Conservation (phyloP, 2,888 invertebrate species). For the Chymomyza amoena region DNA sequence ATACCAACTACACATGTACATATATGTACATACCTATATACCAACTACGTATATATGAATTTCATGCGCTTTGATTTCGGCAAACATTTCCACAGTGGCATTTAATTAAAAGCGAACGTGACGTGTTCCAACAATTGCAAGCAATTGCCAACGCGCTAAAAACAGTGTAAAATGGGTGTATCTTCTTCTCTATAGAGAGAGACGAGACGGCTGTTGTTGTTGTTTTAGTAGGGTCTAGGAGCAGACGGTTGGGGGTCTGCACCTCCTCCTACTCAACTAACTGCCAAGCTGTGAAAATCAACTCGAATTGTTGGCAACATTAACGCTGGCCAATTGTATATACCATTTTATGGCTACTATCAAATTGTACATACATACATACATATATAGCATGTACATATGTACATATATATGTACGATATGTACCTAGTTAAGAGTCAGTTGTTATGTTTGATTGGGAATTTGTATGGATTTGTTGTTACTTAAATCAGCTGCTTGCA, state of each 20-base stretch:
- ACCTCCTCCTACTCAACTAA: not conserved
- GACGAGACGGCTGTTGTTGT: too few species aligned
- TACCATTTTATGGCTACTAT: too few species aligned
- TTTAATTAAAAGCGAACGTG: conserved; percentile 66
- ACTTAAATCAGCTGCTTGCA: not conserved
- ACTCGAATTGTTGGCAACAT: conserved; percentile 8
- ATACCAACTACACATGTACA: too few species aligned
- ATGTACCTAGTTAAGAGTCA: not conserved
- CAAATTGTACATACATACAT: too few species aligned
- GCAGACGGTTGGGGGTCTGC: too few species aligned
- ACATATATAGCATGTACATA: too few species aligned
- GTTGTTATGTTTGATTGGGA: not conserved
- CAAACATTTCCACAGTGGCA: conserved; percentile 39
- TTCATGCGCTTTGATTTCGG: not conserved
- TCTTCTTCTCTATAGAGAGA: too few species aligned
- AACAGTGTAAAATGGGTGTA: not conserved
- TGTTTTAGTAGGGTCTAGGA: not conserved
- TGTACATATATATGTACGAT: too few species aligned
- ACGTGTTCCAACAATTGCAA: conserved; percentile 40
- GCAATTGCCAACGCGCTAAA: conserved; percentile 20
- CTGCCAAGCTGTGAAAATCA: conserved; percentile 13
- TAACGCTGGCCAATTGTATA: not conserved
- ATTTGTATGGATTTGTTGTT: not conserved
- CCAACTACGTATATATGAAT: not conserved
- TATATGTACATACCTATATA: not conserved